A percentile compares a stretch with the other conserved stretches of the same genome.
Evolutionary conservation across 2,797 vertebrate species (phyloP).

Genomic region (Chiroxiphia lanceolata): DNA sequence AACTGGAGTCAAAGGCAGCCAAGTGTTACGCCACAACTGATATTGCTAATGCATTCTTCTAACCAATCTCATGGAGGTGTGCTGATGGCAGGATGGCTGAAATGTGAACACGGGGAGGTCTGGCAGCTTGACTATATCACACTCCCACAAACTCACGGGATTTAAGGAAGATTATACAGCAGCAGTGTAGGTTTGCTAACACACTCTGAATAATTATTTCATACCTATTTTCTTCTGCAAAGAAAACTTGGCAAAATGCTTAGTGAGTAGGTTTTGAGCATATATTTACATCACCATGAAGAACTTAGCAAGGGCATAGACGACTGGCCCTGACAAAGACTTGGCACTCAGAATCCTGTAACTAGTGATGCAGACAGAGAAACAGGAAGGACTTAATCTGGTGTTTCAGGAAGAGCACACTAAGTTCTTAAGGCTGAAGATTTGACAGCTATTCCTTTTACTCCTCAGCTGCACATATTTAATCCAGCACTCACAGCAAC

Average conservation of each 20-base stretch:
- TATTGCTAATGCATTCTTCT: background rate
- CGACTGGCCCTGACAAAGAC: background rate
- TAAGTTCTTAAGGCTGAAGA: background rate
- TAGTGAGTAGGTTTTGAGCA: background rate
- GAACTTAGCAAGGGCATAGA: background rate
- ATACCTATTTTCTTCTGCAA: background rate
- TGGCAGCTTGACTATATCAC: background rate
- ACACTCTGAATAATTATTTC: background rate
- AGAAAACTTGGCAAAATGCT: background rate
- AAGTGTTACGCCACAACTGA: background rate
- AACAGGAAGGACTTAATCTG: background rate
- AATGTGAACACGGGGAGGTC: background rate
- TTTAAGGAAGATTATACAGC: background rate
- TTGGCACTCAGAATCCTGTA: background rate
- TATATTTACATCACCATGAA: background rate
- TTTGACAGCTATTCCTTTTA: background rate
- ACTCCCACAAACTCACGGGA: background rate
- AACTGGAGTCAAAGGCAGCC: background rate
- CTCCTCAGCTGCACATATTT: background rate
- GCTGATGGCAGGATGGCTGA: background rate
- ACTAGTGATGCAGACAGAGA: background rate
- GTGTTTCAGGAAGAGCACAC: background rate
- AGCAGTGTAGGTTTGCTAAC: background rate
- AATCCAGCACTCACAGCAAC: background rate
- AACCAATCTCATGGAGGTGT: background rate